phyloP scores from a whole-genome alignment of 2,113 vertebrate genomes.

The Scytalopus superciliaris region DNA sequence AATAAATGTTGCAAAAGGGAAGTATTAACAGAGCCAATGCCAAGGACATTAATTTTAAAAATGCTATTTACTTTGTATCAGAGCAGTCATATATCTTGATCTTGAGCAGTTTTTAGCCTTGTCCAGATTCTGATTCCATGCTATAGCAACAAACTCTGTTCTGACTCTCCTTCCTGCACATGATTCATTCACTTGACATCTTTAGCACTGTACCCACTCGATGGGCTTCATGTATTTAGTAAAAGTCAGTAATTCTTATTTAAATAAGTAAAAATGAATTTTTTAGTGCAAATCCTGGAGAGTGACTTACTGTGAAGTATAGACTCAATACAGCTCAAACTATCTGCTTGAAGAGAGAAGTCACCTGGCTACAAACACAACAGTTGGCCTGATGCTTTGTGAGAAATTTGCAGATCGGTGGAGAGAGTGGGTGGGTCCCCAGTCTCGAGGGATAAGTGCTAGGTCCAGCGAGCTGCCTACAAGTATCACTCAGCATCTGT shows the following conservation, averaged over 20 bases:
- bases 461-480: background rate
- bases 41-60: conserved; percentile 43
- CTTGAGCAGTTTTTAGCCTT: background rate
- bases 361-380: background rate
- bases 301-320: background rate
- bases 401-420: background rate
- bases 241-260: background rate
- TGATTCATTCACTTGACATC: background rate
- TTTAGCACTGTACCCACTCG: background rate
- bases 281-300: background rate
- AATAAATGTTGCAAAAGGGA: conserved; percentile 64
- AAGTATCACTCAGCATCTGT: background rate
- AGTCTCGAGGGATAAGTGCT: background rate
- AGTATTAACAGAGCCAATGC: conserved; percentile 20
- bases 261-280: background rate
- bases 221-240: background rate
- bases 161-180: background rate
- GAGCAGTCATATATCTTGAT: conserved; percentile 19
- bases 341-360: background rate
- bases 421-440: background rate
- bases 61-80: conserved; percentile 24
- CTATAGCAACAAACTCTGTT: background rate
- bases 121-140: background rate
- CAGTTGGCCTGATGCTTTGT: background rate
- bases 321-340: background rate